These are phyloP conservation scores for Casuarius casuarius DNA, from an alignment of 2,113 vertebrate species.

Conservation along the genomic window DNA sequence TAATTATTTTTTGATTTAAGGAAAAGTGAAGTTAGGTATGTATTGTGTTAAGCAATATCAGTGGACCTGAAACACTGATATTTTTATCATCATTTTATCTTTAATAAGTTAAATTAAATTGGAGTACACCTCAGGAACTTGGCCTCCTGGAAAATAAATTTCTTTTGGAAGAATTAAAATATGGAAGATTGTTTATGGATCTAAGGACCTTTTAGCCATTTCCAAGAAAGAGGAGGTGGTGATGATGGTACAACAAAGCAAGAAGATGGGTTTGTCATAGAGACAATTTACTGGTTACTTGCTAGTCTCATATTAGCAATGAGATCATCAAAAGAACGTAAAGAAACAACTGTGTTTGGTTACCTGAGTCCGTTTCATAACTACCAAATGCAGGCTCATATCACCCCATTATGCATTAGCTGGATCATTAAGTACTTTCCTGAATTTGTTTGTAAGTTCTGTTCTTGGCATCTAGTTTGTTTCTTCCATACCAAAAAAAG, in stretches of 20 bases:
- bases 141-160: not conserved
- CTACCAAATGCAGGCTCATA: not conserved
- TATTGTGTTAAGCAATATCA: not conserved
- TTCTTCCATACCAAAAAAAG: not conserved
- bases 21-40: not conserved
- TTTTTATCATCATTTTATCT: not conserved
- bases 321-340: not conserved
- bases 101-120: not conserved
- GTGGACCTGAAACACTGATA: not conserved
- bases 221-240: not conserved
- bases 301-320: not conserved
- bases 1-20: not conserved
- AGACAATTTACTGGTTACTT: not conserved
- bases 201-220: not conserved
- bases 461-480: not conserved
- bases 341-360: not conserved
- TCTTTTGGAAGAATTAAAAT: not conserved
- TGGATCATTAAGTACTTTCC: not conserved
- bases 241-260: not conserved
- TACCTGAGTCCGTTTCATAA: not conserved
- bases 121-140: not conserved
- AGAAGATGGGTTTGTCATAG: not conserved
- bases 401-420: not conserved
- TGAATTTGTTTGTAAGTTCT: not conserved
- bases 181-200: not conserved